Evolutionary conservation across 2,797 vertebrate species (phyloP).

Genomic region (Melanotaenia boesemani): DNA sequence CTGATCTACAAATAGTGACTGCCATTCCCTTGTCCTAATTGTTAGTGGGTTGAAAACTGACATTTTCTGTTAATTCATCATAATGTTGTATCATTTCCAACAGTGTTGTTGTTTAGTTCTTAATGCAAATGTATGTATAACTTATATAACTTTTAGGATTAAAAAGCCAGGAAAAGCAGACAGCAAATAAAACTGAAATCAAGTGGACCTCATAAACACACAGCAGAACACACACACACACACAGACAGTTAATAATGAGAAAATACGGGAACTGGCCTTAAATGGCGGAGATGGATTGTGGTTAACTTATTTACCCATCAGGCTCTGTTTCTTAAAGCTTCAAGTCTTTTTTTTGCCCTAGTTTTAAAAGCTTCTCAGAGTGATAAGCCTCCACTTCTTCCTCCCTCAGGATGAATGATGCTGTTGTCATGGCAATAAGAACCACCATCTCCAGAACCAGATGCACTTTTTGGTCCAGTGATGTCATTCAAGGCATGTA

Average conservation of each 20-base stretch:
- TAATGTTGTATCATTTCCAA: background rate
- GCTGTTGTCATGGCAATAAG: constrained; percentile 70
- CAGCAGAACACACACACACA: constrained; percentile 34
- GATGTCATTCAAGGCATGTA: constrained; percentile 66
- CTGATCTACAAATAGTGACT: background rate
- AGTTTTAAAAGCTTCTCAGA: constrained; percentile 75
- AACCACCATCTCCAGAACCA: constrained; percentile 45
- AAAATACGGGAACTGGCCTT: constrained; percentile 77
- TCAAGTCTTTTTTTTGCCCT: constrained; percentile 32
- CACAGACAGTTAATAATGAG: constrained; percentile 53
- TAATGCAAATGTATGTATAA: no score
- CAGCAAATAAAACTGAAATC: background rate
- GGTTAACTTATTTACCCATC: constrained; percentile 80
- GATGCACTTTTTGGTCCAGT: constrained; percentile 47
- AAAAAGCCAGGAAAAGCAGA: background rate
- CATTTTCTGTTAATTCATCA: background rate
- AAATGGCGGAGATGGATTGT: constrained; percentile 70
- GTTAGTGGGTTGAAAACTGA: background rate
- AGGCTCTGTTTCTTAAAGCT: constrained; percentile 72
- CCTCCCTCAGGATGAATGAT: constrained; percentile 65
- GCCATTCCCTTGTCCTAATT: no score
- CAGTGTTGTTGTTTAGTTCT: background rate
- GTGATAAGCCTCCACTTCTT: constrained; percentile 68
- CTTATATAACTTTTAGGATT: background rate
- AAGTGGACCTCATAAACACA: constrained; percentile 35